Conservation (phyloP, 2,888 invertebrate genomes). For the Teinopalpus imperialis region DNA sequence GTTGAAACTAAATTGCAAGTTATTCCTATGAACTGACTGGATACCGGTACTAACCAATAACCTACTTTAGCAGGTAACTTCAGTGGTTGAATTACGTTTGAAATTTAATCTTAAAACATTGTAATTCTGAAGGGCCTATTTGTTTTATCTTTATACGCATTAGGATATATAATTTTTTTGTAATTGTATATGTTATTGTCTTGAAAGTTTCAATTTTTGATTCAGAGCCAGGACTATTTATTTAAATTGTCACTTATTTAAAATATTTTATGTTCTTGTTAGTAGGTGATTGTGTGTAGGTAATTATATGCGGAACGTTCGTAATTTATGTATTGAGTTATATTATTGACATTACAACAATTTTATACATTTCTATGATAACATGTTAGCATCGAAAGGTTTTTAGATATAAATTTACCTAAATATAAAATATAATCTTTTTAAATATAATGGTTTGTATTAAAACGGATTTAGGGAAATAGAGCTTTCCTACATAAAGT, state of each 20-base stretch:
- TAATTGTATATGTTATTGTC: no score
- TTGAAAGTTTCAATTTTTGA: no score
- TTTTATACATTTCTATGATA: slow-evolving; percentile 77
- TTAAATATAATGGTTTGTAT: slow-evolving; percentile 65
- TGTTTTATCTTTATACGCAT: no score
- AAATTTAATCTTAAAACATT: no score
- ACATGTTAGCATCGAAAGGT: slow-evolving; percentile 63
- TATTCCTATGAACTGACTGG: no score
- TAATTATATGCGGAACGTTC: slow-evolving; percentile 43
- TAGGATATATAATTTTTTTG: no score
- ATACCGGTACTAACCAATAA: no score
- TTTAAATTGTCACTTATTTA: neutral
- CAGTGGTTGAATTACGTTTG: no score
- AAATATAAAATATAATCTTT: slow-evolving; percentile 53
- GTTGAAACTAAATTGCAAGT: neutral
- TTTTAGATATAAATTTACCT: slow-evolving; percentile 62
- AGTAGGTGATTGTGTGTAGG: slow-evolving; percentile 12
- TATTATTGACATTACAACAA: slow-evolving; percentile 41
- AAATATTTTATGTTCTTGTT: neutral
- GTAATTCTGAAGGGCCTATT: no score
- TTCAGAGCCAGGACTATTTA: no score
- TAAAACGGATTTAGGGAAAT: slow-evolving; percentile 58
- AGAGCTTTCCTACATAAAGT: slow-evolving; percentile 64
- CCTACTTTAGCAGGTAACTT: no score
- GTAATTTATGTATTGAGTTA: slow-evolving; percentile 45